phyloP scores from a whole-genome alignment of 2,888 invertebrate genomes.

The Blastobasis adustella region DNA sequence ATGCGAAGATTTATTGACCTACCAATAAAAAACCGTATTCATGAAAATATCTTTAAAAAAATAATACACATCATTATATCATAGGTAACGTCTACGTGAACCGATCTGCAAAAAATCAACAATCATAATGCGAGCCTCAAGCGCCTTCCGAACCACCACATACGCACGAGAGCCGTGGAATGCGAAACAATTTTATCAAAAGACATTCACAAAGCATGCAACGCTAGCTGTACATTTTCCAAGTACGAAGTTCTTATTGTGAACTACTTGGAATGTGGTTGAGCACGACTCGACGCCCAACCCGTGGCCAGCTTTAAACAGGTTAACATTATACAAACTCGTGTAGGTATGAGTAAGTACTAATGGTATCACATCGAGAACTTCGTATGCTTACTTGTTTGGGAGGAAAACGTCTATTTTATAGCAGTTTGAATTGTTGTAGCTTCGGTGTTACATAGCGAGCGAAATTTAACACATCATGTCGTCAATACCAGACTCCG shows the following conservation, averaged over 20 bases:
- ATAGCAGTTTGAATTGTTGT: no score
- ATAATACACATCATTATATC: no score
- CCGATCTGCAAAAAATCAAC: no score
- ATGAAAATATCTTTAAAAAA: no score
- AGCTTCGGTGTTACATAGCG: no score
- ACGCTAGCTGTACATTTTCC: slow-evolving; percentile 21
- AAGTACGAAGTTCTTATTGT: slow-evolving; percentile 33
- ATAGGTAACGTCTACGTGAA: no score
- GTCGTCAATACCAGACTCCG: slow-evolving; percentile 9
- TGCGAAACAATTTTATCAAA: slow-evolving; percentile 1
- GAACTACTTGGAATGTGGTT: slow-evolving; percentile 39
- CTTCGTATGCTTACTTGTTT: no score
- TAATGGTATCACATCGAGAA: slow-evolving; percentile 22
- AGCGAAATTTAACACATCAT: no score
- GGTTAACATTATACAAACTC: slow-evolving; percentile 39
- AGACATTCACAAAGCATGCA: slow-evolving; percentile 9
- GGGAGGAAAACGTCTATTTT: no score
- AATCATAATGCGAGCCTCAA: no score
- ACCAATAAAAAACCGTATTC: no score
- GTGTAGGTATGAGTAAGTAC: slow-evolving; percentile 20
- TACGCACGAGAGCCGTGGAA: slow-evolving; percentile 1
- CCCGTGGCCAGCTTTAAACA: slow-evolving; percentile 37
- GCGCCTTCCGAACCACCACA: neutral
- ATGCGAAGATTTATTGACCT: no score
- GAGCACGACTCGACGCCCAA: slow-evolving; percentile 29